Evolutionary conservation across 2,113 vertebrate genomes (phyloP).

Genomic region (Desmodus rotundus): DNA sequence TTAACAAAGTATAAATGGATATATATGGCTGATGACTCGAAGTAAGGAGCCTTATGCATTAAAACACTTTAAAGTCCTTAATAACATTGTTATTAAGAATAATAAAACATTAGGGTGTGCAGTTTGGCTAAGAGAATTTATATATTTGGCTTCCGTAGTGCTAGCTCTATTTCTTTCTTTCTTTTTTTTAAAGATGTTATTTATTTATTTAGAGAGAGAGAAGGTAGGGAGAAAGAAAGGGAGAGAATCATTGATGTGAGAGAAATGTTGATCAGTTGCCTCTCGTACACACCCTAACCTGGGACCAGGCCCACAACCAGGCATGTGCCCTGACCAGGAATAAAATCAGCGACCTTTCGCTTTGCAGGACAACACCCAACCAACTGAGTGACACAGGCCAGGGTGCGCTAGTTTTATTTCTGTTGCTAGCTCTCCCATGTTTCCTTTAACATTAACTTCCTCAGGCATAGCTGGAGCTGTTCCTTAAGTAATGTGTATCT

Average conservation of each 20-base stretch:
- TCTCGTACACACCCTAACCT: too few species aligned
- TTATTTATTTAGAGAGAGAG: too few species aligned
- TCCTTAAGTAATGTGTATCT: conserved; percentile 8
- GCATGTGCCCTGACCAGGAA: too few species aligned
- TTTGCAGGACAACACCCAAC: too few species aligned
- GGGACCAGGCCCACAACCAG: too few species aligned
- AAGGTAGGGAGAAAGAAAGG: too few species aligned
- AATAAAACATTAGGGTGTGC: neutral
- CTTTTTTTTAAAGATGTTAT: too few species aligned
- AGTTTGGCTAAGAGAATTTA: neutral
- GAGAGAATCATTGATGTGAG: too few species aligned
- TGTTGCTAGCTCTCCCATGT: neutral
- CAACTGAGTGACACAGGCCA: too few species aligned
- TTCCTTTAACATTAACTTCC: conserved; percentile 38
- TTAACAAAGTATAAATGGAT: conserved; percentile 27
- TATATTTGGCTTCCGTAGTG: neutral
- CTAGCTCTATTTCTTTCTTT: neutral
- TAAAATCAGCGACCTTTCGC: too few species aligned
- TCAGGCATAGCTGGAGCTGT: neutral
- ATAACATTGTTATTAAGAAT: neutral
- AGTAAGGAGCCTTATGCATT: neutral
- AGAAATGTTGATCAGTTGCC: too few species aligned
- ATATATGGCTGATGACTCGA: neutral
- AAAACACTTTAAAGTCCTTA: conserved; percentile 1
- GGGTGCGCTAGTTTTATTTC: neutral